A percentile compares a stretch with the other conserved stretches of the same genome.
phyloP scores from a whole-genome alignment of 2,888 invertebrate species.

The Drosophila macrospina region DNA sequence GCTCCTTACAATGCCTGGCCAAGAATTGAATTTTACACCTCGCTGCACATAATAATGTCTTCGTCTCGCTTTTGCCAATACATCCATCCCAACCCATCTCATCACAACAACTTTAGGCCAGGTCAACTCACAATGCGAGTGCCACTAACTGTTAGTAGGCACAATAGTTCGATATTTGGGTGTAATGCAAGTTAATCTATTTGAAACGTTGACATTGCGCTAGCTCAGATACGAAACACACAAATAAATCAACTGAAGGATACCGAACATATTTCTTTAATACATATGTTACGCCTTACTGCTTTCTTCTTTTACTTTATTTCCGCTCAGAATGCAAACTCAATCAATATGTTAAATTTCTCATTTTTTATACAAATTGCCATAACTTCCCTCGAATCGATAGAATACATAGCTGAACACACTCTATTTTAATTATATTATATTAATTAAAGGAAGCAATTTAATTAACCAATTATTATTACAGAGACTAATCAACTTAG shows the following conservation, averaged over 20 bases:
- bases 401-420: background rate
- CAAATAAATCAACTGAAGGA: background rate
- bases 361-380: background rate
- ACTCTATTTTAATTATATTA: background rate
- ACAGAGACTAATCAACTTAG: too few relatives aligned
- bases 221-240: background rate
- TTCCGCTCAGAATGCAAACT: background rate
- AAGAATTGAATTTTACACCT: slow-evolving; percentile 73
- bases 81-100: background rate
- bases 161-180: background rate
- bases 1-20: slow-evolving; percentile 55
- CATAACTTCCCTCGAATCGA: background rate
- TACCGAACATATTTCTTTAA: background rate
- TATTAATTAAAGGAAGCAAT: background rate
- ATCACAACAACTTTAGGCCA: background rate
- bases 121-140: background rate
- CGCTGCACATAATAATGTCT: slow-evolving; percentile 48
- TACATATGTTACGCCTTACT: background rate
- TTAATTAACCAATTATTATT: too few relatives aligned
- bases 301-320: background rate
- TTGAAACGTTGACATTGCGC: background rate
- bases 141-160: background rate
- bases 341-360: background rate
- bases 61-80: slow-evolving; percentile 9
- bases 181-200: background rate